Evolutionary conservation across 2,888 invertebrate species (phyloP).

Genomic region (Cantharis rufa): DNA sequence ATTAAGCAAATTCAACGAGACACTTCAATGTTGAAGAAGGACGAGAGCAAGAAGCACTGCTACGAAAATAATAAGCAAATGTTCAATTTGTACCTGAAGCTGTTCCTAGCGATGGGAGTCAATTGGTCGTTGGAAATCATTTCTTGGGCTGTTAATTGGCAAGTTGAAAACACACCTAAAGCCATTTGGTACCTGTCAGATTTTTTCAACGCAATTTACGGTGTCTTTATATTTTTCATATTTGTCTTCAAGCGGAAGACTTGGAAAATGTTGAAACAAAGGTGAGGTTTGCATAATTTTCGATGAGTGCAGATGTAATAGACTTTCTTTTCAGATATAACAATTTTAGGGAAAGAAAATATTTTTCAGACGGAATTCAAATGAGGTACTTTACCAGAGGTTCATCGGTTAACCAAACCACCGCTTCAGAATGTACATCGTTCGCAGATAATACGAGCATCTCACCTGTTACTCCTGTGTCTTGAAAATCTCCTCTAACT

Average conservation of each 20-base stretch:
- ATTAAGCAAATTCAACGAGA: slow-evolving; percentile 69
- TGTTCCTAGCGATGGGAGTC: slow-evolving; percentile 85
- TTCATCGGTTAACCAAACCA: slow-evolving; percentile 10
- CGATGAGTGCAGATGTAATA: no score
- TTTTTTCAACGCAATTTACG: slow-evolving; percentile 70
- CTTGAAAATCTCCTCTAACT: no score
- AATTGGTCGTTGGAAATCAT: slow-evolving; percentile 82
- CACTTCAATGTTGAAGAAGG: slow-evolving; percentile 65
- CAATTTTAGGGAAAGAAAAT: not conserved
- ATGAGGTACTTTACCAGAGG: slow-evolving; percentile 9
- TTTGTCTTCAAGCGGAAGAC: slow-evolving; percentile 70
- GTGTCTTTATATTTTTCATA: slow-evolving; percentile 53
- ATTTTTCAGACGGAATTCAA: no score
- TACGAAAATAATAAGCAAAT: slow-evolving; percentile 55
- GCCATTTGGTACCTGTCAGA: slow-evolving; percentile 66
- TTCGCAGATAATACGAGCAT: slow-evolving; percentile 16
- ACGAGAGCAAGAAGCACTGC: slow-evolving; percentile 67
- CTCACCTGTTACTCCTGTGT: slow-evolving; percentile 10
- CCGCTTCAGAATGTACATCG: slow-evolving; percentile 6
- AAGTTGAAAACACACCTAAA: slow-evolving; percentile 48
- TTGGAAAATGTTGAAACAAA: slow-evolving; percentile 64
- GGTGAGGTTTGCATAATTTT: slow-evolving; percentile 40
- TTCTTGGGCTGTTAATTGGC: slow-evolving; percentile 64
- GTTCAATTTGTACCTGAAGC: slow-evolving; percentile 77
- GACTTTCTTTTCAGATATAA: slow-evolving; percentile 24